phyloP scores from a whole-genome alignment of 35 echinoderm and acorn worm genomes.

The Ophiothrix spiculata region DNA sequence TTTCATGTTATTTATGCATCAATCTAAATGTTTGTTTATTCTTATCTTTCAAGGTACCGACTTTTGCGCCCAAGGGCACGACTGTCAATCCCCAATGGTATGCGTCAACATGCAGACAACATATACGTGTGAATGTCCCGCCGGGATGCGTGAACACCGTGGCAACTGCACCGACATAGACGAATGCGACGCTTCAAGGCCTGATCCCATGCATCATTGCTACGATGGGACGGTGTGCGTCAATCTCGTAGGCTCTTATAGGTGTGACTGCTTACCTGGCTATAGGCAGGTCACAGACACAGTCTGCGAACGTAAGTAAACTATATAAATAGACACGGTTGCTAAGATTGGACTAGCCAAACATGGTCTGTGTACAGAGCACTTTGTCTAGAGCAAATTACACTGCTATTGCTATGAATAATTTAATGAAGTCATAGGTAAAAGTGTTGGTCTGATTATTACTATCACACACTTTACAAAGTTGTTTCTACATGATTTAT shows the following conservation, averaged over 20 bases:
- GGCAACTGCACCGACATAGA: constrained; percentile 73
- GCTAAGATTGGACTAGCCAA: too few species aligned
- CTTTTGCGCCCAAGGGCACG: constrained; percentile 58
- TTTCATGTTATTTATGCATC: too few species aligned
- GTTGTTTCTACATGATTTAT: too few species aligned
- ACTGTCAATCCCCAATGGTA: constrained; percentile 63
- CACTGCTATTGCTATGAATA: too few species aligned
- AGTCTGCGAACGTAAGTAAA: constrained; percentile 70
- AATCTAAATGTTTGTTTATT: too few species aligned
- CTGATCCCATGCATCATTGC: constrained; percentile 59
- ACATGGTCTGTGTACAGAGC: too few species aligned
- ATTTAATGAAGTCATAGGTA: too few species aligned
- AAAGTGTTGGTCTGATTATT: too few species aligned
- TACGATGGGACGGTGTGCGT: constrained; percentile 68
- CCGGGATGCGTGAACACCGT: constrained; percentile 45
- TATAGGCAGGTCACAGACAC: constrained; percentile 61
- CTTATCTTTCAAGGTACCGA: constrained; percentile 75
- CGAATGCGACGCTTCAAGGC: constrained; percentile 46
- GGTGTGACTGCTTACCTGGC: constrained; percentile 69
- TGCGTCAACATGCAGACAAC: constrained; percentile 61
- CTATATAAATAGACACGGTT: too few species aligned
- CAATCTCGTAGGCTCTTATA: constrained; percentile 58
- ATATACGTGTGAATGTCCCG: constrained; percentile 70
- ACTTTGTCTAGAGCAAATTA: too few species aligned
- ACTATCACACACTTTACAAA: too few species aligned